phyloP scores from a whole-genome alignment of 2,888 invertebrate genomes.

The Phalera bucephala region DNA sequence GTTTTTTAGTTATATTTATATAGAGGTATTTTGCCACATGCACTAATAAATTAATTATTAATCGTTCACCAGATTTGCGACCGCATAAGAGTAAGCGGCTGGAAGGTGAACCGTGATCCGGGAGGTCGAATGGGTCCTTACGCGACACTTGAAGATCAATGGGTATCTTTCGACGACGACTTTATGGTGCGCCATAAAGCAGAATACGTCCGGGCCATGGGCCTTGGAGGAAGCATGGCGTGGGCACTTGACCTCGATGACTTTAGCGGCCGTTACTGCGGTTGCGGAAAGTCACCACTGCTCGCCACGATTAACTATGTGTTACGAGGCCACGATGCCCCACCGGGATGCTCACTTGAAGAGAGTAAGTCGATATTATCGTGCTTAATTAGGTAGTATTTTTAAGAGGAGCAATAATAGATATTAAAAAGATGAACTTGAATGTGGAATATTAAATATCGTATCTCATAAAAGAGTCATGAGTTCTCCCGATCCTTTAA shows the following conservation, averaged over 20 bases:
- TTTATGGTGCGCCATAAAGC: constrained; percentile 92
- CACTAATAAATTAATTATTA: no score
- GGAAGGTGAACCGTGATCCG: constrained; percentile 90
- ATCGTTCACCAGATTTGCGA: constrained; percentile 93
- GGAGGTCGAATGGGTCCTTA: constrained; percentile 94
- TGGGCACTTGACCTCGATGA: constrained; percentile 96
- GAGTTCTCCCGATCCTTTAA: no score
- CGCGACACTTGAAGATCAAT: constrained; percentile 92
- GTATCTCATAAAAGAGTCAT: no score
- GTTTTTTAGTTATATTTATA: no score
- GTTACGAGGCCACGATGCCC: constrained; percentile 86
- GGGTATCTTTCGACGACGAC: constrained; percentile 96
- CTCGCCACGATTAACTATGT: constrained; percentile 91
- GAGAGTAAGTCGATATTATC: constrained; percentile 56
- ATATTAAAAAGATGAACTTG: no score
- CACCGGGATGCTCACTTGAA: constrained; percentile 76
- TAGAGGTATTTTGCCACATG: no score
- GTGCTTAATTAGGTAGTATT: no score
- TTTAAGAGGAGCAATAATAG: no score
- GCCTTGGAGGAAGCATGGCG: constrained; percentile 93
- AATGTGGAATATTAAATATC: no score
- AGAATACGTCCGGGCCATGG: constrained; percentile 90
- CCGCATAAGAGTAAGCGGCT: constrained; percentile 88
- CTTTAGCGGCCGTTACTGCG: constrained; percentile 89
- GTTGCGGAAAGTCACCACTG: constrained; percentile 92